Base-by-base conservation (phyloP, 2,113 vertebrate genomes). In the Pavo muticus region DNA sequence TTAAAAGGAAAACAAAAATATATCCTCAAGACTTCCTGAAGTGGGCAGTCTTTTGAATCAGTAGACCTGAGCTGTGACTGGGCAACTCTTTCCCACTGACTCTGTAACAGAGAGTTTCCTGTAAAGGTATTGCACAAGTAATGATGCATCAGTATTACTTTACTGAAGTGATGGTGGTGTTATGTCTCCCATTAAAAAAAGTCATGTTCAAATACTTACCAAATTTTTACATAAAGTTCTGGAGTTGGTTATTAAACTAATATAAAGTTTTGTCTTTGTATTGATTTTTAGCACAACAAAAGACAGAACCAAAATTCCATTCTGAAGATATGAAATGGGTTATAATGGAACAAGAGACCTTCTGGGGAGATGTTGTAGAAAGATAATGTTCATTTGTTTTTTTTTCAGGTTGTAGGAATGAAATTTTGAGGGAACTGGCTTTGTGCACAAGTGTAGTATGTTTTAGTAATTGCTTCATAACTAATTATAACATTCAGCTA, bases 301-400 rank as follows among this genome's bases (percentile, higher is more conserved):
- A 74, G 11, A 0, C 0, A 29, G 11, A 52, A 50, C 2, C 14
- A 37, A 17, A 76, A 61, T 23, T 39, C 0, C 74, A 9, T 19
- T 6, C 21, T 39, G 47, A 79, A 75, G 59, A 54, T 29, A 39
- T 79, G 25, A 61, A 61, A 69, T 37, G 20, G 65, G 21, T 3
- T 42, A 1, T 32, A 17, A 47, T 75, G n/a, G 27, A 87, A 52
- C 11, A 60, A 32, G 57, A 91, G 63, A 50, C 17, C 6, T 79
- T 76, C 82, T 78, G 61, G 21, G 11, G 3, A 75, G 16, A 18
- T 23, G 5, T 19, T 65, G 16, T 78, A 18, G 69, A 68, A 78
- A 39, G 21, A n/a, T 18, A 68, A 40, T 59, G 18, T 30, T 29
- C 54, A 63, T 32, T 20, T 48, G 2, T 30, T 72, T 57, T 40